Base-by-base conservation (phyloP, 2,888 invertebrate genomes). In the Drosophila putrida region DNA sequence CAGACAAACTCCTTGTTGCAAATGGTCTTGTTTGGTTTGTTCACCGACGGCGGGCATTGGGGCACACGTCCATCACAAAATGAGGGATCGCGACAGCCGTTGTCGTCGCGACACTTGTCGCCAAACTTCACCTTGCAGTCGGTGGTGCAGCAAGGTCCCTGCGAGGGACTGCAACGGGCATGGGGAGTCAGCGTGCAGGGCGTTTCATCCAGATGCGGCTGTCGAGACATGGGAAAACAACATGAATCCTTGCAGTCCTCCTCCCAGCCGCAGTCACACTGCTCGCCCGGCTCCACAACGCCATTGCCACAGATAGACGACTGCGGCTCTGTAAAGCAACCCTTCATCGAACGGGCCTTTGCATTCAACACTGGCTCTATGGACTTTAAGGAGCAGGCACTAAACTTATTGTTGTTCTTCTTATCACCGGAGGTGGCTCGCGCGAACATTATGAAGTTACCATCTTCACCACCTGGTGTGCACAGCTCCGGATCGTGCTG, bases 361-460 rank as follows among this genome's bases (percentile, higher is more conserved):
- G 96, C 96, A 93, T 97, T 97, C 70, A 98, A 94, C 49, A 98
- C 98, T 0, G 97, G 97, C 92, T 97, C 97, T 90, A 98, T 98
- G 84, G 97, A 96, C 90, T 96, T 96, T 71, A 98, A 94, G 75
- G 98, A 98, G 93, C 99, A 99, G 0, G 96, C 96, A 0, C 98
- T 98, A 93, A 99, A 99, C 91, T 97, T 96, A 93, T 98, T 98
- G 93, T 99, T 99, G 94, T 99, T 99, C 92, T 96, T 96, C 90
- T 98, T 97, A 93, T 99, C 99, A 43, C 99, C 99, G 86, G 98
- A 98, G 59, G 99, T 99, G 36, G 99, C 99, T 76, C 99, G 95
- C 25, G 99, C 98, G 93, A 99, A 99, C 99, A 99, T 99, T 90
- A 99, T 99, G 93, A 96, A 99, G 94, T 99, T 99, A 44, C 99